Evolutionary conservation across 1,140 invertebrate species (phyloP).

Genomic region (Zaprionus kolodkinae): DNA sequence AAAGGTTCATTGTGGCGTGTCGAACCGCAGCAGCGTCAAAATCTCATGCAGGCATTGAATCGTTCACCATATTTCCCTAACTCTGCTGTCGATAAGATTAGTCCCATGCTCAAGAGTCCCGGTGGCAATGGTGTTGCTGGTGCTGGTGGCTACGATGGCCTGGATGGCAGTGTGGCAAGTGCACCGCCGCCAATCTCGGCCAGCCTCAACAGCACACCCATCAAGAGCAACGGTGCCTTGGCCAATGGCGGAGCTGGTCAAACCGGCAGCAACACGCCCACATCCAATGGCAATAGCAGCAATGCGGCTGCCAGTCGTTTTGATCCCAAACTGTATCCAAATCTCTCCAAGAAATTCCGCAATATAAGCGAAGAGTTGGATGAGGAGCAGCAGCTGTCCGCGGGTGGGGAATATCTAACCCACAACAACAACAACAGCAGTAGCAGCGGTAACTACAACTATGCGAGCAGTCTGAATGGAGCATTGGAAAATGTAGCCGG

Average conservation of each 20-base stretch:
- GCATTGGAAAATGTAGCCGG: constrained; percentile 11
- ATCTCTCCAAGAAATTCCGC: constrained; percentile 75
- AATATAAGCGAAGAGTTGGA: constrained; percentile 67
- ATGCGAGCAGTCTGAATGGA: constrained; percentile 23
- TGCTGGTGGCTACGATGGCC: constrained; percentile 43
- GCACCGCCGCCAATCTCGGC: not conserved
- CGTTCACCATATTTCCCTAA: constrained; percentile 93
- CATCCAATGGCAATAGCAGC: constrained; percentile 36
- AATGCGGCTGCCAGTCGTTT: constrained; percentile 50
- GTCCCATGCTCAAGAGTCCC: constrained; percentile 73
- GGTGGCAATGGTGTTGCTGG: constrained; percentile 13
- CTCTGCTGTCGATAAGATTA: constrained; percentile 80
- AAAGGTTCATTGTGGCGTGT: constrained; percentile 98
- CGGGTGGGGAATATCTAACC: constrained; percentile 58
- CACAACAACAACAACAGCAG: constrained; percentile 34
- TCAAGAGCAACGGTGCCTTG: constrained; percentile 52
- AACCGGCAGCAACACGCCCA: constrained; percentile 19
- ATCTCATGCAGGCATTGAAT: constrained; percentile 92
- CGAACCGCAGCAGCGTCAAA: constrained; percentile 94
- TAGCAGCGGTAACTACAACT: constrained; percentile 32
- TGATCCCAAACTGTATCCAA: constrained; percentile 79
- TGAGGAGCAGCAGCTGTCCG: constrained; percentile 49
- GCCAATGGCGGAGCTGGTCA: constrained; percentile 42
- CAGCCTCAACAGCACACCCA: constrained; percentile 33
- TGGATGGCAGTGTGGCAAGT: constrained; percentile 32